phyloP scores from a whole-genome alignment of 2,888 invertebrate genomes.

The Taenaris catops region DNA sequence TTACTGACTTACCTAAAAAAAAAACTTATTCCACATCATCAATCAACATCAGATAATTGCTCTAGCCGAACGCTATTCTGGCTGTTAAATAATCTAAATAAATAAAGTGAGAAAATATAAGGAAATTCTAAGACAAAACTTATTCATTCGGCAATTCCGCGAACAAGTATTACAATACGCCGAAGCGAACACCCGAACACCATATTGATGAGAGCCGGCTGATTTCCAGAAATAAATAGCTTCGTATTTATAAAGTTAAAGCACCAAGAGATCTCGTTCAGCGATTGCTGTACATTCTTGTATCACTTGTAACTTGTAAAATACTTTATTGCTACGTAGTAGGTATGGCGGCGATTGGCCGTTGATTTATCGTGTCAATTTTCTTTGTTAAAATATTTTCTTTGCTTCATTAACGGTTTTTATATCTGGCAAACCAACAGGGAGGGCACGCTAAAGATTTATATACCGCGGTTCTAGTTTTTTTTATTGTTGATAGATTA shows the following conservation, averaged over 20 bases:
- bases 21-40: not conserved
- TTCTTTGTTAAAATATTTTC: no score
- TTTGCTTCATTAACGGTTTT: no score
- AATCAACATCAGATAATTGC: not conserved
- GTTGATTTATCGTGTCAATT: constrained; percentile 10
- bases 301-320: constrained; percentile 79
- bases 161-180: constrained; percentile 8
- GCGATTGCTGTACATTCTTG: constrained; percentile 67
- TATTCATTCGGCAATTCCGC: constrained; percentile 10
- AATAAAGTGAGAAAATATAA: constrained; percentile 22
- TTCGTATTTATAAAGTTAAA: constrained; percentile 74
- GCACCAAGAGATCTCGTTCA: constrained; percentile 60
- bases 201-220: constrained; percentile 52
- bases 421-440: no score
- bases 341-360: constrained; percentile 34
- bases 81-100: constrained; percentile 21
- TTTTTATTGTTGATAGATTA: no score
- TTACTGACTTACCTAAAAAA: not conserved
- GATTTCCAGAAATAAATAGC: constrained; percentile 78
- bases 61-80: no score
- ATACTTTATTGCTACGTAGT: constrained; percentile 71
- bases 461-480: no score
- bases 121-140: constrained; percentile 40
- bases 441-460: no score
- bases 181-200: constrained; percentile 18